A percentile compares a stretch with the other conserved stretches of the same genome.
These are phyloP conservation scores for Anodontia alba DNA, from an alignment of 2,888 invertebrate species.

Conservation along the genomic window DNA sequence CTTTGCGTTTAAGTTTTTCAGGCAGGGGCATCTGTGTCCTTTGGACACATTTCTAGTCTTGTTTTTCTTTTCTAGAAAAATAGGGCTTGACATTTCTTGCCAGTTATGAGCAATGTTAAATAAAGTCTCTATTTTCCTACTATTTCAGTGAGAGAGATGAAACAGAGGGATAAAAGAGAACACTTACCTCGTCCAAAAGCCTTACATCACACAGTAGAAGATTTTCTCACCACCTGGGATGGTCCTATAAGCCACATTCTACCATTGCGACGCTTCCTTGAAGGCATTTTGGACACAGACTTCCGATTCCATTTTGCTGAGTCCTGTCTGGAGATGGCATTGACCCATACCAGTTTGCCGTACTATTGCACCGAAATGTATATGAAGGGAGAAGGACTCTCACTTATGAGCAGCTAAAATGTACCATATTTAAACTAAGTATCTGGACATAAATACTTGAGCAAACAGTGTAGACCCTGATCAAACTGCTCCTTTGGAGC, in stretches of 20 bases:
- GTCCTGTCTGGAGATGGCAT: constrained; percentile 80
- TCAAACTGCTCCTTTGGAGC: too few species aligned
- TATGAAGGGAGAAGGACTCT: constrained; percentile 70
- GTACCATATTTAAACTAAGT: too few species aligned
- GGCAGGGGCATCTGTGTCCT: too few species aligned
- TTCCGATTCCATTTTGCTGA: constrained; percentile 80
- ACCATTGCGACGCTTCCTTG: constrained; percentile 83
- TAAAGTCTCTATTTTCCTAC: neutral
- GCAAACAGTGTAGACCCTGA: too few species aligned
- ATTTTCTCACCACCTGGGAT: constrained; percentile 85
- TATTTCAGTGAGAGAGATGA: constrained; percentile 76
- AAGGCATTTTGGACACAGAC: constrained; percentile 75
- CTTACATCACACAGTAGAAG: constrained; percentile 85
- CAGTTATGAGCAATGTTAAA: too few species aligned
- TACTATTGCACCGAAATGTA: constrained; percentile 72
- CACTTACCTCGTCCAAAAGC: constrained; percentile 82
- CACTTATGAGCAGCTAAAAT: neutral
- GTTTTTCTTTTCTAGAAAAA: too few species aligned
- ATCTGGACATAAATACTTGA: too few species aligned
- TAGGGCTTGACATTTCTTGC: too few species aligned
- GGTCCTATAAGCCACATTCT: constrained; percentile 83
- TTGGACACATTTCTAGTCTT: too few species aligned
- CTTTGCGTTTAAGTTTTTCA: too few species aligned
- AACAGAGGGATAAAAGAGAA: constrained; percentile 52
- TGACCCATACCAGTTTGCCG: constrained; percentile 76